Evolutionary conservation across 2,113 vertebrate species (phyloP).

Genomic region (Tetraodon nigroviridis): DNA sequence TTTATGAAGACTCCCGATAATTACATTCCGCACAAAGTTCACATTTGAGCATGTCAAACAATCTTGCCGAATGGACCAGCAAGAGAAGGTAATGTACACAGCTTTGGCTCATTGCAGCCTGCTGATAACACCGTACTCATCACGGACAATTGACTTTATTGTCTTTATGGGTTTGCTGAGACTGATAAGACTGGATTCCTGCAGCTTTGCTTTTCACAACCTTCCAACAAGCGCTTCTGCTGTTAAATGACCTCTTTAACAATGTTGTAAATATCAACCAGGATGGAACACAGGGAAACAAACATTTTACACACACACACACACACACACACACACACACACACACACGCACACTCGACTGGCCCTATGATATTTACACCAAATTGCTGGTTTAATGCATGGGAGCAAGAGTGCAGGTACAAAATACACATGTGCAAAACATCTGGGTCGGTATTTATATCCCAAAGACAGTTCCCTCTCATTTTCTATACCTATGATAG

Average conservation of each 20-base stretch:
- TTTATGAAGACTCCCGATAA: constrained; percentile 20
- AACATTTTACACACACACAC: constrained; percentile 19
- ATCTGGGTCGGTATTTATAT: constrained; percentile 34
- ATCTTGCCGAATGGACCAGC: constrained; percentile 43
- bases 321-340: constrained; percentile 9
- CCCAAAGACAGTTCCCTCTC: constrained; percentile 28
- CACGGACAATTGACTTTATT: constrained; percentile 55
- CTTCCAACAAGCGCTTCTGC: constrained; percentile 1
- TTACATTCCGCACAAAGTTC: constrained; percentile 39
- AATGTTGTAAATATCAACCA: constrained; percentile 33
- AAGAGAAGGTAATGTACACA: constrained; percentile 52
- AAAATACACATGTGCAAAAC: not conserved
- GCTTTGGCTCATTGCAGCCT: constrained; percentile 43
- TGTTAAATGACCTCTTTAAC: constrained; percentile 22
- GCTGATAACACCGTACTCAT: constrained; percentile 53
- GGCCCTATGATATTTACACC: constrained; percentile 5
- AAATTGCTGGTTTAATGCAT: constrained; percentile 16
- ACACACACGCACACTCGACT: constrained; percentile 11
- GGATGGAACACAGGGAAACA: constrained; percentile 20
- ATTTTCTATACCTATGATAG: constrained; percentile 32
- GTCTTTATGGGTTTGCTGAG: constrained; percentile 34
- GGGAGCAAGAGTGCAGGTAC: no score
- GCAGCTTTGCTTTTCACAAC: constrained; percentile 23
- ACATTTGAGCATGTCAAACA: constrained; percentile 38
- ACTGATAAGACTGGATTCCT: constrained; percentile 50